Evolutionary conservation across 35 echinoderm and acorn worm genomes (phyloP), one percentile per base, ranked within the genome.

Genomic region (Patiria miniata): DNA sequence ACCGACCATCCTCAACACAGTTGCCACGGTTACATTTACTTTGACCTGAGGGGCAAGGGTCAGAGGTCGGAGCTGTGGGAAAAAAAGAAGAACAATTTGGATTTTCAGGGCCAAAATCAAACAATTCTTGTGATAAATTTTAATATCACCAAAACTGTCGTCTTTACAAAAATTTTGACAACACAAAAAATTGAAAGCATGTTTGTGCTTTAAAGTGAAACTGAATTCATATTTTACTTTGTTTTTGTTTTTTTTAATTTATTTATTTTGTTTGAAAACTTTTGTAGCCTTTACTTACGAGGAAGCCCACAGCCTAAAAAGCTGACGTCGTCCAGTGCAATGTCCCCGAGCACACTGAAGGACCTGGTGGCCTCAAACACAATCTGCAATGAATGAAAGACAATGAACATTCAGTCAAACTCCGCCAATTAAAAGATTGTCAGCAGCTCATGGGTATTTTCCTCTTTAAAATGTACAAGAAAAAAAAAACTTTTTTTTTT

Each of bases 281-380:
- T 47, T 12, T 47, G 22, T 52, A 2, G 81, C 4, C 39, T 29
- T 0, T 42, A 77, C 87, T 93, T 91, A 97, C 95, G 61, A 33
- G 87, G 95, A 5, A 93, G 73, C 28, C 81, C 79, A 60, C 95
- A 93, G 5, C 69, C 83, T 0, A 68, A 39, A 68, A 97, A 90
- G n/a, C 23, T 18, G 0, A 97, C 69, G 68, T 93, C 91, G 84
- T 97, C 95, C 37, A 97, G 54, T 16, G 95, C 95, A 51, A 97
- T 93, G 42, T 97, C 95, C 53, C 95, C 91, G 19, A 84, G 61
- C 12, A 92, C 87, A 82, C 69, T 84, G 77, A 92, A 92, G 4
- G 94, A 96, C 39, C 94, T 78, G 21, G 56, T 51, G 21, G 94
- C 94, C 57, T 96, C 94, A 82, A 92, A 86, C 4, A 77, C 77